Base-by-base conservation (phyloP, 2,888 invertebrate genomes). In the Heliconius sara region DNA sequence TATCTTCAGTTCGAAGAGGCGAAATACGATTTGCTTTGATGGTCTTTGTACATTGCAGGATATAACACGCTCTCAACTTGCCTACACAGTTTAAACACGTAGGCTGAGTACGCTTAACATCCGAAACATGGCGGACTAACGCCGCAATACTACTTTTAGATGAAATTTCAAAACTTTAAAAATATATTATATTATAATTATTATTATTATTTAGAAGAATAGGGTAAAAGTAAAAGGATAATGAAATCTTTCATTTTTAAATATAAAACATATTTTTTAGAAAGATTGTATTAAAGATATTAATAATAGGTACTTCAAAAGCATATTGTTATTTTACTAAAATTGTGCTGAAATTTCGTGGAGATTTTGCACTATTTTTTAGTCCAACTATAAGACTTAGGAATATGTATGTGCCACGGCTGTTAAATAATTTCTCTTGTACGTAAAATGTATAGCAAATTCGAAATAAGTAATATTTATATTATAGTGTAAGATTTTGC, bases 81-180 rank as follows among this genome's bases (percentile, higher is more conserved):
- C 78, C 78, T 73, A 79, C 80, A 80, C 79, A 79, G 73, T 77
- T 75, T 71, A 73, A 74, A 77, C 79, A 79, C 79, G 79, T 78
- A 78, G 76, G 78, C 81, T 79, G 79, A 79, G 79, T 74, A 71
- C 71, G 79, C 77, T 80, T 77, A 77, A 80, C 78, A 78, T 82
- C 81, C 79, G 77, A 81, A 82, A 81, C 78, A 82, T 78, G 74
- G 63, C 79, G 74, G 52, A 77, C 77, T 79, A 81, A 82, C 80
- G 72, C 80, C 72, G 70, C 81, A 79, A 76, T 78, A 60, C 72
- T 79, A 77, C 78, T 78, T 79, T 78, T 70, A 78, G 76, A 39
- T 73, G 25, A 76, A 72, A 81, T 80, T 81, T 81, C 39, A 76
- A 82, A 81, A 81, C n/a, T 60, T 52, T 52, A 6, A 52, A 52